phyloP scores from a whole-genome alignment of 1,140 invertebrate species.

The Anastatus disparis region DNA sequence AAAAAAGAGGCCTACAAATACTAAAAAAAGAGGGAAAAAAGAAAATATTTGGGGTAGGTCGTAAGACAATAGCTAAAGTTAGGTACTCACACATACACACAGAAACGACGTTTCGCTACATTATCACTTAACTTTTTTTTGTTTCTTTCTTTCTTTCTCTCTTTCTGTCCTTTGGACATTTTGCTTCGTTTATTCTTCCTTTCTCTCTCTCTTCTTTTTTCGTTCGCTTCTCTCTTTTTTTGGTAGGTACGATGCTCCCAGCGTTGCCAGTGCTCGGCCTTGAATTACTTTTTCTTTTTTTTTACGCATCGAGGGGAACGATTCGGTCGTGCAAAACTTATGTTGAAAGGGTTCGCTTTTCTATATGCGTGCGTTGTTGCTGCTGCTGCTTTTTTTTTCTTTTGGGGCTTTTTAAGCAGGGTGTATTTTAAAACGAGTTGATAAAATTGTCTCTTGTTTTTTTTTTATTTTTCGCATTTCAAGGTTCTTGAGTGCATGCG shows the following conservation, averaged over 20 bases:
- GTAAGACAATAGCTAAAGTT: constrained; percentile 32
- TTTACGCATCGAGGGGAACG: constrained; percentile 34
- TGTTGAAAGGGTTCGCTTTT: no score
- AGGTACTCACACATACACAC: no score
- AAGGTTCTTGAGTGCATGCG: no score
- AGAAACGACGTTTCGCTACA: constrained; percentile 45
- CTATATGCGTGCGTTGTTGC: no score
- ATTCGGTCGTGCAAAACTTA: no score
- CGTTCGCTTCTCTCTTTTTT: constrained; percentile 1
- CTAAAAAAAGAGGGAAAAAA: no score
- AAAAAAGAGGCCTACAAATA: no score
- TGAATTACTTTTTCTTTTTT: constrained; percentile 37
- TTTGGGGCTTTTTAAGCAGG: no score
- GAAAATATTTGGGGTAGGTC: constrained; percentile 65
- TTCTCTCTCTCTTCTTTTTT: neutral
- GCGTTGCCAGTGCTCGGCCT: neutral
- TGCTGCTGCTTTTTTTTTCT: neutral
- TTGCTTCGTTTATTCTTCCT: neutral
- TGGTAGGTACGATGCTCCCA: no score
- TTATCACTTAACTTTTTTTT: constrained; percentile 42
- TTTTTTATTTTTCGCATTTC: no score
- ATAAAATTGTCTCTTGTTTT: no score
- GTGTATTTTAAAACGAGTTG: no score
- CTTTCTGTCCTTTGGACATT: constrained; percentile 3
- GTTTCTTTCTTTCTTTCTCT: neutral